A percentile compares a stretch with the other conserved stretches of the same genome.
These are phyloP conservation scores for Callorhinus ursinus DNA, from an alignment of 2,113 vertebrate genomes.

Conservation along the genomic window DNA sequence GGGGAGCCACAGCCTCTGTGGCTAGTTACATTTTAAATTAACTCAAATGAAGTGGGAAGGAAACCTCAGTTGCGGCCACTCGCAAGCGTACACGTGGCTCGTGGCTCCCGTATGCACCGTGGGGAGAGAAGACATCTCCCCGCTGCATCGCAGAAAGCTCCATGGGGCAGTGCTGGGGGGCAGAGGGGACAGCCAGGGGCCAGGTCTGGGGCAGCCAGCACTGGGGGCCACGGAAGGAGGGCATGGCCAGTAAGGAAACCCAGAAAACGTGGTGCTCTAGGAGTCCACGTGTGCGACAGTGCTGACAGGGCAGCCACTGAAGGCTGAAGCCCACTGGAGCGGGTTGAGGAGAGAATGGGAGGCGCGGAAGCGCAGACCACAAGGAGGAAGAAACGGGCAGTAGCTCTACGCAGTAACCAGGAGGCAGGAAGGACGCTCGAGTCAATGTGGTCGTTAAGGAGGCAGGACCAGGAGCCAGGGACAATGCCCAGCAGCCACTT, in stretches of 20 bases:
- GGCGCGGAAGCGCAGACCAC: accelerated
- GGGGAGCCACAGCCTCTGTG: neutral
- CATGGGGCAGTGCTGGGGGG: neutral
- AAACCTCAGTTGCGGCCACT: neutral
- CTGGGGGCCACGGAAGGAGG: neutral
- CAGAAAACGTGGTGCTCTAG: neutral
- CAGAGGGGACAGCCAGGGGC: neutral
- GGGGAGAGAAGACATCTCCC: no score
- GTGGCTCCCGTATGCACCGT: neutral
- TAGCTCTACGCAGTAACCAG: neutral
- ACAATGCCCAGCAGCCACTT: neutral
- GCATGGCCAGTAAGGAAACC: neutral
- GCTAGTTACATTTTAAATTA: neutral
- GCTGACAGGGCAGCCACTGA: neutral
- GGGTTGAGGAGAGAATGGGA: neutral
- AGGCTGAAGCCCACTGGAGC: accelerated
- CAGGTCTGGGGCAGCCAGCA: neutral
- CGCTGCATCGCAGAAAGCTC: neutral
- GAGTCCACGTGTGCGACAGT: neutral
- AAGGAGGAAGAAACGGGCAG: neutral
- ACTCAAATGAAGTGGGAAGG: neutral
- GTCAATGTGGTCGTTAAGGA: neutral
- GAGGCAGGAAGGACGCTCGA: neutral
- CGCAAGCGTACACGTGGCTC: neutral
- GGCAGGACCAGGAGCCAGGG: neutral